These are phyloP conservation scores for Coelopa frigida DNA, from an alignment of 1,140 invertebrate species.

Conservation along the genomic window DNA sequence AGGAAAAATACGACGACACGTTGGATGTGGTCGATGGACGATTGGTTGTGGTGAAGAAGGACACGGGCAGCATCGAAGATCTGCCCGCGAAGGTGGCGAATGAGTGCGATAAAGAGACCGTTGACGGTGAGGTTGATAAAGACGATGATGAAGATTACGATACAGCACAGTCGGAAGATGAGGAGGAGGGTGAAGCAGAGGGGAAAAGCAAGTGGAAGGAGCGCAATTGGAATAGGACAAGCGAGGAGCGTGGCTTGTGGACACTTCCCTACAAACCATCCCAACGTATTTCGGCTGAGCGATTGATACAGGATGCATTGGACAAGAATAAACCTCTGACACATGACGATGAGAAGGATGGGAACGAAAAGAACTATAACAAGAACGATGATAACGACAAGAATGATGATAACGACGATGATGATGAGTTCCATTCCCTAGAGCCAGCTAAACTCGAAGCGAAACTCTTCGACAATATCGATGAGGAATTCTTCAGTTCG, in stretches of 20 bases:
- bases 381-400: background rate
- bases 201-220: no score
- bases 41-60: slow-evolving; percentile 32
- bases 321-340: background rate
- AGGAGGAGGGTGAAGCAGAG: no score
- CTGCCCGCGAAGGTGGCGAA: slow-evolving; percentile 12
- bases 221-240: no score
- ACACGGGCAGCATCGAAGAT: slow-evolving; percentile 21
- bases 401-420: background rate
- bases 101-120: slow-evolving; percentile 1
- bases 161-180: slow-evolving; percentile 20
- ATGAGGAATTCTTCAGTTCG: slow-evolving; percentile 30
- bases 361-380: slow-evolving; percentile 1
- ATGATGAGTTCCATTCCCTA: slow-evolving; percentile 23
- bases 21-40: slow-evolving; percentile 31
- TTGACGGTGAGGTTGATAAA: slow-evolving; percentile 12
- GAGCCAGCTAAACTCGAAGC: slow-evolving; percentile 13
- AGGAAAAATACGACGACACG: slow-evolving; percentile 28
- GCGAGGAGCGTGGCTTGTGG: slow-evolving; percentile 12
- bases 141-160: slow-evolving; percentile 21
- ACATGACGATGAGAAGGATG: slow-evolving; percentile 4
- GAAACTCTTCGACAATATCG: slow-evolving; percentile 20
- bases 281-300: slow-evolving; percentile 17
- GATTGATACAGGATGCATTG: slow-evolving; percentile 15
- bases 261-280: slow-evolving; percentile 20